Base-by-base conservation (phyloP, 2,797 vertebrate genomes). In the Acanthis flammea region DNA sequence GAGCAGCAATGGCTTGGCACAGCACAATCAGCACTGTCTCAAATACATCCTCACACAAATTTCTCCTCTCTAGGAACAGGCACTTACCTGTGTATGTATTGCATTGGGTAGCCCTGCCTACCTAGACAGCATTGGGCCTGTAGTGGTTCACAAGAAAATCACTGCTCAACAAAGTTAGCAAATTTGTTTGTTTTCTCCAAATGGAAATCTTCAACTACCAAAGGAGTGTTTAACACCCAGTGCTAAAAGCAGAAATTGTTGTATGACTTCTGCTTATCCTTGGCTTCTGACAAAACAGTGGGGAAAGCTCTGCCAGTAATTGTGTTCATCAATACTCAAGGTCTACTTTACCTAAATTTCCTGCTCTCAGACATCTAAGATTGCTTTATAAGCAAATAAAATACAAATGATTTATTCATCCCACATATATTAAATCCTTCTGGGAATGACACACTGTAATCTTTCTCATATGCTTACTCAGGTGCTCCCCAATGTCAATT, bases 331-430 rank as follows among this genome's bases (percentile, higher is more conserved):
- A 37, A 24, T 88, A 76, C 33, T 35, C 47, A 77, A 55, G 28
- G 16, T 65, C 42, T 61, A 13, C 28, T 78, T 81, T 50, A 75
- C 3, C 8, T 48, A 72, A 41, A 86, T 76, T 77, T 84, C 70
- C 53, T 68, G 41, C 37, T 81, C 47, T 35, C 42, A 91, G 73
- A 48, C 13, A 58, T 54, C 31, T 81, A 51, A 35, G 12, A 19
- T 35, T 95, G 41, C 22, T 88, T 86, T 84, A 50, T 72, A 88
- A 81, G 44, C 35, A 94, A 94, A 94, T 79, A 68, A 88, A 91
- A 87, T 76, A 70, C 77, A 93, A 89, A 81, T 58, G 0, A n/a
- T 85, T 45, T 66, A 24, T 88, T 89, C 60, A 82, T 65, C 44
- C 23, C 27, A 87, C 27, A 17, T 48, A 75, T 35, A 78, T 39